These are phyloP conservation scores for Balanococcus diminutus DNA, from an alignment of 2,888 invertebrate genomes.

Conservation along the genomic window DNA sequence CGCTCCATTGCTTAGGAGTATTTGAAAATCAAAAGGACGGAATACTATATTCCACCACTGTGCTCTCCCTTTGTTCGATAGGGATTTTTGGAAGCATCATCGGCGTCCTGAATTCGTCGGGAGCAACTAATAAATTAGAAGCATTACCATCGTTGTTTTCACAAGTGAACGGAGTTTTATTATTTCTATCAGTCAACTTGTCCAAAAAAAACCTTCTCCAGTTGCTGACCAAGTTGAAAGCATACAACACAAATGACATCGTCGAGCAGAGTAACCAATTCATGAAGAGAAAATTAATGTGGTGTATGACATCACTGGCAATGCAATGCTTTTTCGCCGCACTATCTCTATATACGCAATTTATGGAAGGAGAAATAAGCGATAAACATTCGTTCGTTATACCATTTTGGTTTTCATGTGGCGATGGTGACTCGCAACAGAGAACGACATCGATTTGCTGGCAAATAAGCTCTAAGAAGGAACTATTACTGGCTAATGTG, in stretches of 20 bases:
- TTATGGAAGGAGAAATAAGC: no score
- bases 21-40: not conserved
- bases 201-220: not conserved
- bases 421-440: not conserved
- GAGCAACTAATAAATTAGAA: not conserved
- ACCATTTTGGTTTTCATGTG: constrained; percentile 3
- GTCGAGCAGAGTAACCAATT: not conserved
- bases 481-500: not conserved
- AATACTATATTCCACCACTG: not conserved
- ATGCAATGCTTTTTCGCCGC: not conserved
- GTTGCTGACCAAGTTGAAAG: not conserved
- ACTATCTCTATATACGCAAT: not conserved
- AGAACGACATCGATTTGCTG: not conserved
- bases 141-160: not conserved
- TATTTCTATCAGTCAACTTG: not conserved
- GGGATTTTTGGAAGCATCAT: not conserved
- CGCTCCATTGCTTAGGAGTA: no score
- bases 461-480: not conserved
- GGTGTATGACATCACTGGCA: not conserved
- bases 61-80: not conserved
- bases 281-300: not conserved
- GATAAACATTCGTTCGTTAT: not conserved
- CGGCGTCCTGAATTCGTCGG: not conserved
- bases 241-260: not conserved
- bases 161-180: not conserved